phyloP scores from a whole-genome alignment of 2,797 vertebrate species.

The Gobio occitaniae region DNA sequence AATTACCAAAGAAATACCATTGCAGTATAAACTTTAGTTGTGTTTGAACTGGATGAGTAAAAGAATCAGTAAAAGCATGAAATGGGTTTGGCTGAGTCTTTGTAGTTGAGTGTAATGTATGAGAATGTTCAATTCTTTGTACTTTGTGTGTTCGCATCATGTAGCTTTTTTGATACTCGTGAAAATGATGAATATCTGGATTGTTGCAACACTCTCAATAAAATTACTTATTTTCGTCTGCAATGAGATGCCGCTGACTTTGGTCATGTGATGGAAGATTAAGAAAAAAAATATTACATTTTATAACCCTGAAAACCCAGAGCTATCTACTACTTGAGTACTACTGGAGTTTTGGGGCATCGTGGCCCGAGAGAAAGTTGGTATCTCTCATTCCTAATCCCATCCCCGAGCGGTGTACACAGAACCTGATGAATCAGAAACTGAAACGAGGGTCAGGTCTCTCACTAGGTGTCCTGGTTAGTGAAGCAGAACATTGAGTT shows the following conservation, averaged over 20 bases:
- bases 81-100: background rate
- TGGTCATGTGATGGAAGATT: background rate
- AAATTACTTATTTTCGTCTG: background rate
- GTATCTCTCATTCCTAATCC: slow-evolving; percentile 49
- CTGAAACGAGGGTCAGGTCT: slow-evolving; percentile 31
- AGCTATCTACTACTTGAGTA: background rate
- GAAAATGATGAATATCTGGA: background rate
- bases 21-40: no score
- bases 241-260: background rate
- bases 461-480: slow-evolving; percentile 53
- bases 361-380: slow-evolving; percentile 35
- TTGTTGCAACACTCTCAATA: background rate
- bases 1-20: no score
- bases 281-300: background rate
- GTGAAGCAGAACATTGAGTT: slow-evolving; percentile 46
- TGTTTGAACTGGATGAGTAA: background rate
- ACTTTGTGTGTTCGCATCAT: background rate
- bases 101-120: background rate
- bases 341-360: slow-evolving; percentile 32
- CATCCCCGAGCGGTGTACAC: slow-evolving; percentile 36
- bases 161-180: background rate
- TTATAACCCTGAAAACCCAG: slow-evolving; percentile 1
- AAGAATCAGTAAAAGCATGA: background rate
- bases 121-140: background rate
- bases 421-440: slow-evolving; percentile 40